Evolutionary conservation across 1,140 invertebrate genomes (phyloP).

Genomic region (Bombyx mori): DNA sequence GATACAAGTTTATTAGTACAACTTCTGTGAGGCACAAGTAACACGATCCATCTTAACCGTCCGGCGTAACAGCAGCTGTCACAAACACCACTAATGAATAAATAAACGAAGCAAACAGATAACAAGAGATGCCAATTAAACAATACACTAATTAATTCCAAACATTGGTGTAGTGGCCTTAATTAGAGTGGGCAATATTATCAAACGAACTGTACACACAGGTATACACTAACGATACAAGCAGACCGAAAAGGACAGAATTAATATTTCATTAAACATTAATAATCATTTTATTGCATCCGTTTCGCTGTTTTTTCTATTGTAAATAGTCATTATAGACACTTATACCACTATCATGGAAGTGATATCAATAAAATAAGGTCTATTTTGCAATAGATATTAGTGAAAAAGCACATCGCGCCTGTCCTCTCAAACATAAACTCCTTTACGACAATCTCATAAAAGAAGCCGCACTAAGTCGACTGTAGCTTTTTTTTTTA

Average conservation of each 20-base stretch:
- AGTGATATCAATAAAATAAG: background rate
- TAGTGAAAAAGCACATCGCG: conserved; percentile 9
- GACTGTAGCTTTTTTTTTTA: conserved; percentile 59
- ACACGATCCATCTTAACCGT: conserved; percentile 29
- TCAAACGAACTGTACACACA: conserved; percentile 49
- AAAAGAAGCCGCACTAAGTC: conserved; percentile 54
- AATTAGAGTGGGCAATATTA: conserved; percentile 67
- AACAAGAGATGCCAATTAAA: conserved; percentile 72
- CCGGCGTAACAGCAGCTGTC: conserved; percentile 58
- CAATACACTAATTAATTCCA: conserved; percentile 71
- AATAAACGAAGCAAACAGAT: conserved; percentile 70
- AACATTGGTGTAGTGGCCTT: conserved; percentile 70
- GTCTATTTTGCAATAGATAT: conserved; percentile 10
- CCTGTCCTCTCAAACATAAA: conserved; percentile 28
- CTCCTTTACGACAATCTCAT: conserved; percentile 51
- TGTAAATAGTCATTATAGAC: conserved; percentile 1
- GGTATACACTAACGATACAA: conserved; percentile 23
- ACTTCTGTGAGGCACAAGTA: conserved; percentile 3
- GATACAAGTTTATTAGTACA: background rate
- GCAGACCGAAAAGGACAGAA: conserved; percentile 29
- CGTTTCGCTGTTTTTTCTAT: conserved; percentile 2
- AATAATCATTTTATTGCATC: conserved; percentile 5
- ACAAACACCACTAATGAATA: conserved; percentile 69
- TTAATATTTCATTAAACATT: conserved; percentile 32
- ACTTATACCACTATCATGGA: background rate